These are phyloP conservation scores for Erebia epiphron DNA, from an alignment of 2,888 invertebrate genomes.

Conservation along the genomic window DNA sequence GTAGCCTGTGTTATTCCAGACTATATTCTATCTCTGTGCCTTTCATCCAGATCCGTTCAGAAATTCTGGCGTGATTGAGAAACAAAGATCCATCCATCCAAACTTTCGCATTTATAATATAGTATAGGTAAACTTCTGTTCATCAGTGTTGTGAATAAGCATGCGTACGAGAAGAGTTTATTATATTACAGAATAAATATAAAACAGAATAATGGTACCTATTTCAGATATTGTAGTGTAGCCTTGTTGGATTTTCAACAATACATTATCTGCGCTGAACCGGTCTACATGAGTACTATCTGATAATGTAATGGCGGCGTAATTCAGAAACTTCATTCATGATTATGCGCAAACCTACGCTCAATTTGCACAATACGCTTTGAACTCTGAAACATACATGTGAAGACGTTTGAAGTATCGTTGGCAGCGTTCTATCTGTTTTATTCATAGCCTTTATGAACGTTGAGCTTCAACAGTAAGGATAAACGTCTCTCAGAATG, in stretches of 20 bases:
- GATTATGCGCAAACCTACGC: conserved; percentile 60
- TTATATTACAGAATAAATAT: background rate
- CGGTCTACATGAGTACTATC: conserved; percentile 49
- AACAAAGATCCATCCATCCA: too few relatives aligned
- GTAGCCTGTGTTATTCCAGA: too few relatives aligned
- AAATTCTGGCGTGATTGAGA: too few relatives aligned
- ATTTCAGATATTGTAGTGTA: conserved; percentile 4
- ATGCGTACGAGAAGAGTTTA: background rate
- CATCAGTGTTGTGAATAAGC: too few relatives aligned
- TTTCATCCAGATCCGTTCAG: too few relatives aligned
- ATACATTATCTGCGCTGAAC: conserved; percentile 41
- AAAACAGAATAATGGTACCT: background rate
- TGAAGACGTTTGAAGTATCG: background rate
- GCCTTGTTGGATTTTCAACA: conserved; percentile 16
- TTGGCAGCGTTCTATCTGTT: background rate
- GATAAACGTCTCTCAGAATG: too few relatives aligned
- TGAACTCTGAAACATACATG: conserved; percentile 1
- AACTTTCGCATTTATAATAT: too few relatives aligned
- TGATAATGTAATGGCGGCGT: conserved; percentile 22
- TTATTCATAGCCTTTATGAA: background rate
- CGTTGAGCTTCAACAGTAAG: background rate
- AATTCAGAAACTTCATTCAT: conserved; percentile 69
- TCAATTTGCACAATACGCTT: conserved; percentile 56
- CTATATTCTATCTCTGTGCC: too few relatives aligned
- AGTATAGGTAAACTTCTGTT: too few relatives aligned